Percentiles rank a stretch among this genome's conserved stretches.
Evolutionary conservation across 2,888 invertebrate species (phyloP).

Genomic region (Archips crataeganus): DNA sequence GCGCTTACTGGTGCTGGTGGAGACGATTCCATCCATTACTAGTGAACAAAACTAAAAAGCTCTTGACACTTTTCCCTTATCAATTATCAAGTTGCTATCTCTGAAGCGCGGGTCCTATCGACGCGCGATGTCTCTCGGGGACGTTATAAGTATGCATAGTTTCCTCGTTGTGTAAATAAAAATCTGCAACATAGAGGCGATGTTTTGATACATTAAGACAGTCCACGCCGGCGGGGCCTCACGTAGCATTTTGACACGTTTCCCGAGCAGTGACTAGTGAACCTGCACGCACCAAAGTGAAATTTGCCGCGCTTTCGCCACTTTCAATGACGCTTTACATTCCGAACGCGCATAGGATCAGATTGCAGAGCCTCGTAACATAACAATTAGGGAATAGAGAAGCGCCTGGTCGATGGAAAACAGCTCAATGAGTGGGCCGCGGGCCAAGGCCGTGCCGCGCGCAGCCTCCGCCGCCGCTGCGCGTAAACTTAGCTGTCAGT

Average conservation of each 20-base stretch:
- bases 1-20: background rate
- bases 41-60: background rate
- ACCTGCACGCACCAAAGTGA: background rate
- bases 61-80: background rate
- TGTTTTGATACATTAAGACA: background rate
- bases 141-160: no score
- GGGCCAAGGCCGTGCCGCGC: background rate
- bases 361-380: background rate
- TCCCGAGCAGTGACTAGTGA: background rate
- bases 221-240: background rate
- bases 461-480: constrained; percentile 4
- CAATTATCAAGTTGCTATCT: background rate
- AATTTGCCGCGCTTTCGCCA: constrained; percentile 1
- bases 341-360: background rate
- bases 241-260: background rate
- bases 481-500: background rate
- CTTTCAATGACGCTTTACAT: background rate
- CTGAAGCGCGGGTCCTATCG: background rate
- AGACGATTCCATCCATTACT: background rate
- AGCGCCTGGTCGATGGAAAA: background rate
- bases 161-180: background rate
- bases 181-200: background rate
- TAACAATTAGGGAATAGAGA: background rate
- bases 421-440: background rate
- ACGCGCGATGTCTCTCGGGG: no score